Percentiles rank a stretch among this genome's conserved stretches.
Evolutionary conservation across 2,113 vertebrate genomes (phyloP).

Genomic region (Ploceus nigricollis): DNA sequence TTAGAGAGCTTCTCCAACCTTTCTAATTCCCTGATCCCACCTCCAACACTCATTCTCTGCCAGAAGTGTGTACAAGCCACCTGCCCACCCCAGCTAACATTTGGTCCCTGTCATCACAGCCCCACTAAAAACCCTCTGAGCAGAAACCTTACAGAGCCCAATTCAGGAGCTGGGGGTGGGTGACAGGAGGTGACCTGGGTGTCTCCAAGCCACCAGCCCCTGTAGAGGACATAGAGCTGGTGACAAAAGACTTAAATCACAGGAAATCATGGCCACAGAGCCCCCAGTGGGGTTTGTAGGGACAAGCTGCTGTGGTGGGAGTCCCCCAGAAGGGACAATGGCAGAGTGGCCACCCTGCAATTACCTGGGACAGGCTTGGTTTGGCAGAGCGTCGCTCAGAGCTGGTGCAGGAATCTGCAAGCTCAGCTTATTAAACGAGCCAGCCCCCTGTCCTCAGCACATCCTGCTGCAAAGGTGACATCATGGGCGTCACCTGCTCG

Average conservation of each 20-base stretch:
- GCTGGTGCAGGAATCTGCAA: neutral
- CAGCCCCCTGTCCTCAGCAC: neutral
- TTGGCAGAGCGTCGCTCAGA: neutral
- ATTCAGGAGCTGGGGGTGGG: accelerated
- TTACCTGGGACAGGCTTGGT: neutral
- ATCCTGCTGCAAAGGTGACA: neutral
- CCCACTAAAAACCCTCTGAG: neutral
- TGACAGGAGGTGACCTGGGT: neutral
- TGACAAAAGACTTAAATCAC: neutral
- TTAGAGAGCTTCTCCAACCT: neutral
- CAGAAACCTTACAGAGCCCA: neutral
- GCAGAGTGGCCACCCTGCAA: neutral
- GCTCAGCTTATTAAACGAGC: neutral
- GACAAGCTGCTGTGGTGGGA: neutral
- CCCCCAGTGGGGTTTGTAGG: accelerated
- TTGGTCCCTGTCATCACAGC: neutral
- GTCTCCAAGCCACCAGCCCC: neutral
- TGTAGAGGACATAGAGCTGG: accelerated
- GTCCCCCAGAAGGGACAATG: neutral
- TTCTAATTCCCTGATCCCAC: neutral
- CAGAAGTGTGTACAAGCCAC: neutral
- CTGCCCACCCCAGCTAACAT: neutral
- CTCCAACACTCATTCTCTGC: neutral
- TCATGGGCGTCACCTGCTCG: accelerated
- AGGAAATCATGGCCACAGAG: neutral